Base-by-base conservation (phyloP, 1,140 invertebrate species). In the Pectinophora gossypiella region DNA sequence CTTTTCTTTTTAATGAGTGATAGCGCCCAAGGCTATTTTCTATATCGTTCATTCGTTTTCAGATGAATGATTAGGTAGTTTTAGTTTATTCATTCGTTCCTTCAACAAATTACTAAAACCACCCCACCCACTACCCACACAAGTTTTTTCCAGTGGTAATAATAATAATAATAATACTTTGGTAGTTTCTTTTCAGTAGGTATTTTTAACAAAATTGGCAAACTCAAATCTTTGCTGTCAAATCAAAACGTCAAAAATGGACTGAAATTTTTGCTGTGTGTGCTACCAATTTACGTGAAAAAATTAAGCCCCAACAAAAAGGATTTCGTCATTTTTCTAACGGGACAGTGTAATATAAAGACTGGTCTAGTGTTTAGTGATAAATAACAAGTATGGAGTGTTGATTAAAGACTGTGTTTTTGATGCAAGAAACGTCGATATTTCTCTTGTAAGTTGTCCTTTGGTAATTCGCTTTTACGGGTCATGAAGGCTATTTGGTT, bases 261-360 rank as follows among this genome's bases (percentile, higher is more conserved):
- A 40, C 36, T 40, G 36, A 40, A 40, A 13, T 40, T 40, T 40
- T 40, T 40, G 16, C 36, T 40, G 36, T 40, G 36, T 40, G 36
- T 15, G 36, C 36, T 40, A 15, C 36, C 16, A 40, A 40, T 40
- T 40, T 40, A 40, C 36, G 36, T 40, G 16, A 40, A 40, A 40
- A n/a, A 40, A 15, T 40, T 16, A 40, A 6, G 36, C 36, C 16
- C 36, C 16, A 40, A 16, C 36, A 40, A 40, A 40, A 40, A 40
- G 3, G 2, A 40, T 13, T 40, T 40, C 16, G 36, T 40, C 1
- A 40, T 16, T 16, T 15, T 16, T 40, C 36, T 16, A 40, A 40
- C 16, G 36, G 36, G 7, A 15, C 36, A 16, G 36, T 16, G 3
- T 40, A 15, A 15, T 18, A 15, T n/a, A 40, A 13, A 7, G 3